Evolutionary conservation across 2,797 vertebrate species (phyloP), one percentile per base, ranked within the genome.

Genomic region (Parambassis ranga): DNA sequence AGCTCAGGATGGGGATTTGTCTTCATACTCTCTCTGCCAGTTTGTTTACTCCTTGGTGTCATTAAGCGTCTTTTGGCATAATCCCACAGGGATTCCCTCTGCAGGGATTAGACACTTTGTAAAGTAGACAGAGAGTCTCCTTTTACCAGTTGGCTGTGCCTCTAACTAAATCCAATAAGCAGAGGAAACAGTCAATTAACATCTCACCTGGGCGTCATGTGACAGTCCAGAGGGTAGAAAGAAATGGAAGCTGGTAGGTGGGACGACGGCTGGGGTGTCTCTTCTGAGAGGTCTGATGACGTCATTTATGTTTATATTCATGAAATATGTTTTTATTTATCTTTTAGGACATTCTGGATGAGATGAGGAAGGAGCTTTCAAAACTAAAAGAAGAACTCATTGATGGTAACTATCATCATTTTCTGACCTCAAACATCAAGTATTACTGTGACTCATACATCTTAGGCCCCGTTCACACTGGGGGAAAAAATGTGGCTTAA

Each of bases 331-430:
- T 23, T 53, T 15, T 64, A 6, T 75, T 50, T 47, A 0, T 24
- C 27, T 55, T 85, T 27, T 38, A 99, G 97, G 97, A 99, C 79
- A 98, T 99, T 87, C 92, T 99, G 92, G 97, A 99, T 59, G 97
- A 98, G 92, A 99, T 99, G 97, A 96, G 96, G 62, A 99, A 98
- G 92, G 97, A 99, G 87, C 87, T 99, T 87, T 94, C 94, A 0
- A 99, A 98, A 89, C 94, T 99, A 89, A 99, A 99, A 93, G 97
- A 98, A 84, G 97, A 99, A 83, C 95, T 99, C 79, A 98, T 99
- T 77, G 96, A 99, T 89, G 97, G 97, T 98, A 90, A 92, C n/a
- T 18, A 5, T 39, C 11, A 14, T 1, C n/a, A n/a, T n/a, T n/a
- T n/a, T n/a, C n/a, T n/a, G n/a, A n/a, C n/a, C n/a, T n/a, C n/a